Percentiles rank a stretch among this genome's conserved stretches.
Conservation (phyloP, 2,888 invertebrate species). For the Venusia cambrica region DNA sequence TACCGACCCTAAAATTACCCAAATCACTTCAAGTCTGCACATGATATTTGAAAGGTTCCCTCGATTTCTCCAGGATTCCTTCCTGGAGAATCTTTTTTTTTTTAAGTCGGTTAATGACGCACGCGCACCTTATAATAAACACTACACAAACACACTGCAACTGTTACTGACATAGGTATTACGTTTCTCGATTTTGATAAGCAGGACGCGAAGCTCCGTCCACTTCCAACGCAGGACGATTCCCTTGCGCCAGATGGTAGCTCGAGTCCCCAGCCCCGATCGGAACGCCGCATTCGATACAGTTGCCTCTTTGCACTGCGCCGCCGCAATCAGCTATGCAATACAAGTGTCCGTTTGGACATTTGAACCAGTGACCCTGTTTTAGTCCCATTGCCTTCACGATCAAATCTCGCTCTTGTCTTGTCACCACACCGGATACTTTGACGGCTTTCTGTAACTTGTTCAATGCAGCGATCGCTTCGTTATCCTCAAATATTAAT, state of each 20-base stretch:
- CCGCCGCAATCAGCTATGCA: constrained; percentile 85
- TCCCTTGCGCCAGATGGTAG: constrained; percentile 71
- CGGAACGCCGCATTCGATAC: constrained; percentile 78
- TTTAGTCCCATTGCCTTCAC: constrained; percentile 77
- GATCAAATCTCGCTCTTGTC: constrained; percentile 74
- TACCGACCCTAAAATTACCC: too few relatives aligned
- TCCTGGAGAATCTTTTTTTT: too few relatives aligned
- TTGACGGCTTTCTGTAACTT: constrained; percentile 44
- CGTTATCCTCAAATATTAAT: constrained; percentile 40
- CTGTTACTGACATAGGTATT: too few relatives aligned
- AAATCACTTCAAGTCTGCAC: too few relatives aligned
- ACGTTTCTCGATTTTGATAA: too few relatives aligned
- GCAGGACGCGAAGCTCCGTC: constrained; percentile 75
- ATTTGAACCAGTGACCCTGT: constrained; percentile 86
- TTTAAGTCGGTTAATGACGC: too few relatives aligned
- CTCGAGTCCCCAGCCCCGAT: constrained; percentile 80
- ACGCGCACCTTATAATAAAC: too few relatives aligned
- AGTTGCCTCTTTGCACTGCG: constrained; percentile 74
- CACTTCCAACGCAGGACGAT: constrained; percentile 75
- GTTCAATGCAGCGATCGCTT: constrained; percentile 37
- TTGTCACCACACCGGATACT: constrained; percentile 37
- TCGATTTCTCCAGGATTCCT: too few relatives aligned
- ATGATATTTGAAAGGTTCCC: too few relatives aligned
- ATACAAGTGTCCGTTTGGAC: constrained; percentile 85
- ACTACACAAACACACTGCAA: too few relatives aligned